Base-by-base conservation (phyloP, 2,888 invertebrate species). In the Brenthis ino region DNA sequence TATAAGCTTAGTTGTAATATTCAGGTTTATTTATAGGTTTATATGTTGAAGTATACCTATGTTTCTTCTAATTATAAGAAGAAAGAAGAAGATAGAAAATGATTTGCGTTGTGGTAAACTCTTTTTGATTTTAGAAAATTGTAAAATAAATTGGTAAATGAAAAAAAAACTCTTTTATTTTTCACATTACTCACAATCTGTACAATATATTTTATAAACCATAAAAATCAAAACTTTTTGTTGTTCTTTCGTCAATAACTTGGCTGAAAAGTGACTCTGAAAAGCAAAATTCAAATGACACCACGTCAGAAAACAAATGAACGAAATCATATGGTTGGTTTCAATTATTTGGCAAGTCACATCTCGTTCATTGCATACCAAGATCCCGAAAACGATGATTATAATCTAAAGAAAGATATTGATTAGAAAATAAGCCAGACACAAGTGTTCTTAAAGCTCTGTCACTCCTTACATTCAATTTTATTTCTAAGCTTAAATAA, bases 321-420 rank as follows among this genome's bases (percentile, higher is more conserved):
- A 91, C 73, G 70, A 81, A 89, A 93, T 89, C 92, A 93, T 91
- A 92, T 93, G 92, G 84, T 90, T 82, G 80, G 82, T 87, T 86
- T 88, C 85, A 86, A 86, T 85, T 86, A 83, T 85, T 88, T 87
- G 91, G 88, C 91, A 89, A 89, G 90, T 86, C 87, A 84, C 82
- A 85, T 82, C 86, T 85, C 82, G 82, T 81, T 82, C 85, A 85
- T 82, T 82, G 83, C 79, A 86, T 84, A 83, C 83, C 83, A 80
- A 82, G 80, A 83, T 82, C 76, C 82, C 81, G 77, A 78, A 83
- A 82, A 81, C 80, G 82, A 87, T 85, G 82, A 84, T 82, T 76
- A 77, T 69, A 77, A 80, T 82, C 79, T 82, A 77, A 80, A 53
- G 20, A 53, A 79, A 81, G 79, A 82, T 81, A 82, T 78, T 80